phyloP scores from a whole-genome alignment of 1,140 invertebrate genomes.

The Zaprionus tsacasi region DNA sequence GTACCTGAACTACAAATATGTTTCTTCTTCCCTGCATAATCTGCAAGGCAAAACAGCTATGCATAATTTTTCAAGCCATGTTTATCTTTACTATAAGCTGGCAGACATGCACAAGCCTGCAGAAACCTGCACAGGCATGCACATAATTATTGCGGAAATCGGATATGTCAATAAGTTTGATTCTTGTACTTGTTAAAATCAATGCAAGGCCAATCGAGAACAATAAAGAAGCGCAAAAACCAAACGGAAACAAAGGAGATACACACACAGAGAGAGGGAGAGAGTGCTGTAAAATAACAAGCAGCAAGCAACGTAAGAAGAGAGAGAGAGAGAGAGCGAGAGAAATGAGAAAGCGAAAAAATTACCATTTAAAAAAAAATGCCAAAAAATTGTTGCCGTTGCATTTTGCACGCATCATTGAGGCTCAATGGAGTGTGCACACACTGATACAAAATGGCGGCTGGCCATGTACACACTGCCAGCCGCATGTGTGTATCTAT shows the following conservation, averaged over 20 bases:
- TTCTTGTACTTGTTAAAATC: conserved; percentile 76
- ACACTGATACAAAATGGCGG: conserved; percentile 81
- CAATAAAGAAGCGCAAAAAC: conserved; percentile 20
- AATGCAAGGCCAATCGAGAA: conserved; percentile 56
- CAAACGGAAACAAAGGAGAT: conserved; percentile 4
- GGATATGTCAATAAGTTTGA: conserved; percentile 74
- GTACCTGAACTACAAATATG: neutral
- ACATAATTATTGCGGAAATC: neutral
- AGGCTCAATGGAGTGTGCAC: conserved; percentile 79
- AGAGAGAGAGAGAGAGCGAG: conserved; percentile 14
- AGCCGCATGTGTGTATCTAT: conserved; percentile 22
- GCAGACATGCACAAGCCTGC: no score
- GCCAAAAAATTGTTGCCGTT: conserved; percentile 76
- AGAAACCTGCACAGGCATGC: neutral
- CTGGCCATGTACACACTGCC: conserved; percentile 30
- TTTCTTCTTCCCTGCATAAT: neutral
- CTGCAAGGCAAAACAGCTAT: no score
- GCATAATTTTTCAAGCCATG: neutral
- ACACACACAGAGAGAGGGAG: neutral
- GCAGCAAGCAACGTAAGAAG: conserved; percentile 12
- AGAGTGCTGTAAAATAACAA: conserved; percentile 31
- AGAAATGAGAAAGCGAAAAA: conserved; percentile 47
- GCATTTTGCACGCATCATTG: conserved; percentile 83
- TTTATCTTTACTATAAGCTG: neutral
- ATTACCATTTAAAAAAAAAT: conserved; percentile 78